Conservation (phyloP, 2,113 vertebrate genomes). For the Phylloscopus whistleri region DNA sequence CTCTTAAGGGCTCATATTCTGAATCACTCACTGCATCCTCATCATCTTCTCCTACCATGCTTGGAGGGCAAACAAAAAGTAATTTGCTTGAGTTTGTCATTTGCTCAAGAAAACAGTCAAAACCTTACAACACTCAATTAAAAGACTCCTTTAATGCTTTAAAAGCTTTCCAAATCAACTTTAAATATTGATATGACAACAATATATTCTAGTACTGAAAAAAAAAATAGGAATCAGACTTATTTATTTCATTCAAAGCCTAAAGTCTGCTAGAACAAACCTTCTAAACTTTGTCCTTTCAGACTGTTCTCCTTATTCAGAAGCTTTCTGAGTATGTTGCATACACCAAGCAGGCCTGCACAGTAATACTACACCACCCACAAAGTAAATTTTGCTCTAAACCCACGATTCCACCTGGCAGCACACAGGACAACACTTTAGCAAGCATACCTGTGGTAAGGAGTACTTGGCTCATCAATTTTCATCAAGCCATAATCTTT, state of each 20-base stretch:
- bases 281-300: not conserved
- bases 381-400: not conserved
- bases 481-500: constrained; percentile 99
- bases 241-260: not conserved
- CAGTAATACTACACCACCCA: not conserved
- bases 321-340: not conserved
- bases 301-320: not conserved
- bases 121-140: not conserved
- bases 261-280: not conserved
- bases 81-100: not conserved
- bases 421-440: not conserved
- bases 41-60: constrained; percentile 90
- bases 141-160: not conserved
- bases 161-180: not conserved
- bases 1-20: constrained; percentile 77
- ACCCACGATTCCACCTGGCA: not conserved
- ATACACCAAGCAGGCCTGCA: not conserved
- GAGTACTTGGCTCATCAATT: constrained; percentile 97
- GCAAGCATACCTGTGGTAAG: constrained; percentile 85
- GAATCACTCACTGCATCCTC: constrained; percentile 90
- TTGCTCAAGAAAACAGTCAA: not conserved
- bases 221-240: not conserved
- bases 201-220: not conserved
- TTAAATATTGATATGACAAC: not conserved
- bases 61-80: constrained; percentile 62